phyloP scores from a whole-genome alignment of 2,113 vertebrate genomes.

The Tragelaphus strepsiceros region DNA sequence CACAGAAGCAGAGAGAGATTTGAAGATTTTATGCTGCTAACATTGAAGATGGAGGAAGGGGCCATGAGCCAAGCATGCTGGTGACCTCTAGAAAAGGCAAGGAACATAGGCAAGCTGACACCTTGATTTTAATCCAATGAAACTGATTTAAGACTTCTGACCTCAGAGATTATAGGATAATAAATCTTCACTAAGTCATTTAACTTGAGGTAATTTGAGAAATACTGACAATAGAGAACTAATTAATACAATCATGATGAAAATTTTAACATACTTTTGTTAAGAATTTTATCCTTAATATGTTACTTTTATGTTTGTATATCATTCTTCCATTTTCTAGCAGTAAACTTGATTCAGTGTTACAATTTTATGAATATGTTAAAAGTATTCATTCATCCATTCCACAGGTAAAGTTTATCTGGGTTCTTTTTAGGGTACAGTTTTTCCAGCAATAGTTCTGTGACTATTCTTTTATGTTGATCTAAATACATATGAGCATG shows the following conservation, averaged over 20 bases:
- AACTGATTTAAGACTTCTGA: not conserved
- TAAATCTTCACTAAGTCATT: not conserved
- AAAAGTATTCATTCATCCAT: not conserved
- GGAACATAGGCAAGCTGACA: not conserved
- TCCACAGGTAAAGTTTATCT: not conserved
- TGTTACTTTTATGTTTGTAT: not conserved
- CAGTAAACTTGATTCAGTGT: not conserved
- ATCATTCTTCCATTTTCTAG: not conserved
- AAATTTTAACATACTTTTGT: not conserved
- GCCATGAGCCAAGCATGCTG: not conserved
- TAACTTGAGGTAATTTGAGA: not conserved
- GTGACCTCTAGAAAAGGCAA: not conserved
- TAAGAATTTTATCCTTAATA: not conserved
- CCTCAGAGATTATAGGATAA: not conserved
- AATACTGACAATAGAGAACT: not conserved
- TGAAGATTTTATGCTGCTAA: not conserved
- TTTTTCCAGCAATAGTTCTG: not conserved
- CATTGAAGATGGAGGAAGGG: not conserved
- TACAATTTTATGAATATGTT: not conserved
- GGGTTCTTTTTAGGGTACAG: not conserved
- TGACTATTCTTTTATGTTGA: not conserved
- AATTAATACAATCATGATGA: not conserved
- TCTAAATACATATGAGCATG: not conserved
- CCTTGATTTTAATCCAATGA: not conserved
- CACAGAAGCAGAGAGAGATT: not conserved